A percentile compares a stretch with the other conserved stretches of the same genome.
Conservation (phyloP, 1,140 invertebrate species). For the Wasmannia auropunctata region DNA sequence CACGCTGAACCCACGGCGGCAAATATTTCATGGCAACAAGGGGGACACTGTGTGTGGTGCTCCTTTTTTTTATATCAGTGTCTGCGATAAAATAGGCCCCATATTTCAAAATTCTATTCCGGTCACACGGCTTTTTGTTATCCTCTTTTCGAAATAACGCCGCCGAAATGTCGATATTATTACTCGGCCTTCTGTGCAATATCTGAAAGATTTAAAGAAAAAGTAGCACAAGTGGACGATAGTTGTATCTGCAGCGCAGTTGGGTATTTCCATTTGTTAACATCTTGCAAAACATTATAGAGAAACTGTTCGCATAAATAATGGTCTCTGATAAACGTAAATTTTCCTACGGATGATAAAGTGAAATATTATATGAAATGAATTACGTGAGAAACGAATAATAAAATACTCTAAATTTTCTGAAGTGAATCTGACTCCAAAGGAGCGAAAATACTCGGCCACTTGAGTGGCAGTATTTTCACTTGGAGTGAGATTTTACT, state of each 20-base stretch:
- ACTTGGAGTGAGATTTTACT: too few relatives aligned
- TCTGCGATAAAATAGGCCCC: slow-evolving; percentile 38
- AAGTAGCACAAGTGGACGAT: neutral
- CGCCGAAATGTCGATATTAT: slow-evolving; percentile 44
- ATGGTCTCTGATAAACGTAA: neutral
- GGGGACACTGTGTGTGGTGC: slow-evolving; percentile 30
- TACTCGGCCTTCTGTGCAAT: slow-evolving; percentile 47
- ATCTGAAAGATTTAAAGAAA: slow-evolving; percentile 3
- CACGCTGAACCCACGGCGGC: slow-evolving; percentile 58
- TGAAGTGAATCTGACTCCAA: too few relatives aligned
- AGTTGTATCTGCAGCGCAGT: too few relatives aligned
- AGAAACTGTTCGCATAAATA: neutral
- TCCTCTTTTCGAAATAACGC: slow-evolving; percentile 31
- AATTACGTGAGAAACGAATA: neutral
- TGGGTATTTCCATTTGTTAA: neutral
- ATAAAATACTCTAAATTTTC: too few relatives aligned
- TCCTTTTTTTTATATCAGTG: slow-evolving; percentile 26
- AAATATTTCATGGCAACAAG: slow-evolving; percentile 73
- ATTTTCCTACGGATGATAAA: neutral
- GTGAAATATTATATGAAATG: neutral
- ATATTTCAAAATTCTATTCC: slow-evolving; percentile 70
- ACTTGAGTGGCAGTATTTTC: too few relatives aligned
- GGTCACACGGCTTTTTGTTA: slow-evolving; percentile 30
- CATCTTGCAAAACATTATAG: neutral
- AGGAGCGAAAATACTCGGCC: too few relatives aligned